Base-by-base conservation (phyloP, 2,888 invertebrate species). In the Melanargia galathea region DNA sequence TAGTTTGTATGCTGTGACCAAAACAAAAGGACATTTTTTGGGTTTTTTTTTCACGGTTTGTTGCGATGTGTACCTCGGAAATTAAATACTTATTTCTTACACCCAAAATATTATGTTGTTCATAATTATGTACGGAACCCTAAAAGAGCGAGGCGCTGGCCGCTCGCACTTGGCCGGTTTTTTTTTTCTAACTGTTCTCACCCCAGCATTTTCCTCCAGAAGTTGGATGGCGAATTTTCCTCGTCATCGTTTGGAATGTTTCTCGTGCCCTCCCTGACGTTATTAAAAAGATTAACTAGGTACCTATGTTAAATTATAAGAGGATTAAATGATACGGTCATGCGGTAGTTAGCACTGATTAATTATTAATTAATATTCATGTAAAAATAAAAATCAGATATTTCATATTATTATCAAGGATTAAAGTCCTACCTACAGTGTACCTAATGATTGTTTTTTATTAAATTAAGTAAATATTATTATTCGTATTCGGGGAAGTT, bases 311-410 rank as follows among this genome's bases (percentile, higher is more conserved):
- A 18, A 5, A 16, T 18, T 18, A 18, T 43, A 43, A 43, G 43
- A 43, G 18, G 43, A 43, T 43, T 43, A 43, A 43, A 43, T 8
- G 43, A 43, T 43, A 43, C 7, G 43, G 18, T 7, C 43, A 40
- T 7, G 7, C 7, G n/a, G 16, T 18, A 16, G 5, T 38, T 16
- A 43, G 40, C 40, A 16, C 18, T 43, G 43, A 43, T 18, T 30
- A 30, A 26, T 26, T 7, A 30, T 26, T 5, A 30, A 30, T 30
- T 30, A 30, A 43, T 40, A 40, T 16, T 7, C 2, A 43, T 8
- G 2, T 18, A 43, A 18, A 43, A 43, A 16, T 43, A 43, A 16
- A 16, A 43, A 43, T 43, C 43, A 16, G 18, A 43, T 16, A 43
- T 43, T 43, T n/a, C 2, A 1, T 20, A 46, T 24, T n/a, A 2